Percentiles rank a stretch among this genome's conserved stretches.
Conservation (phyloP, 2,797 vertebrate species). For the Smutsia temminckii region DNA sequence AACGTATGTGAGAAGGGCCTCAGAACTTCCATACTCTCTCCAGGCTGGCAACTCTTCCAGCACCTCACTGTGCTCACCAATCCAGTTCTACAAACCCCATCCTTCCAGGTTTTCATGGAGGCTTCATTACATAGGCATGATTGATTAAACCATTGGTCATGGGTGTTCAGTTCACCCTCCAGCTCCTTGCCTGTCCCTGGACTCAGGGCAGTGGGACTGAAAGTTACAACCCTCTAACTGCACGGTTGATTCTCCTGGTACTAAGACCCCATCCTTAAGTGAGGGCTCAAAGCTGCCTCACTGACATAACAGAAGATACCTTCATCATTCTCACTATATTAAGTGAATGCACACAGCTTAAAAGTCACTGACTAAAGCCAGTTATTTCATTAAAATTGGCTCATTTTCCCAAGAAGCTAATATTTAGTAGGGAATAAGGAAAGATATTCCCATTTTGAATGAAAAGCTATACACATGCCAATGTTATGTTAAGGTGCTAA, state of each 20-base stretch:
- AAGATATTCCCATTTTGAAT: constrained; percentile 23
- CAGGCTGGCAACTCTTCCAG: not conserved
- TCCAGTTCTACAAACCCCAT: not conserved
- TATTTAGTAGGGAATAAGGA: not conserved
- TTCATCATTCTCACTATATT: not conserved
- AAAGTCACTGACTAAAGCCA: constrained; percentile 17
- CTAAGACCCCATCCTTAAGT: not conserved
- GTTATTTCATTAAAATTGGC: not conserved
- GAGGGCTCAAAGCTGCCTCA: not conserved
- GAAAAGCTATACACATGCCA: not conserved
- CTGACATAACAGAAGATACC: not conserved
- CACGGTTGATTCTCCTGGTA: not conserved
- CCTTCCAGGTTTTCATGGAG: not conserved
- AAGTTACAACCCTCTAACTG: not conserved
- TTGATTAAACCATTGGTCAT: not conserved
- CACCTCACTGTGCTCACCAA: not conserved
- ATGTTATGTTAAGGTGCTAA: not conserved
- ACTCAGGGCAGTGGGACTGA: not conserved
- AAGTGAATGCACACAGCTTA: not conserved
- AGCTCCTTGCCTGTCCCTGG: not conserved
- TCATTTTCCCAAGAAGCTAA: constrained; percentile 23
- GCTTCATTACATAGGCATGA: not conserved
- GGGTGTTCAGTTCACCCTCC: not conserved
- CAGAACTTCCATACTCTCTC: not conserved
- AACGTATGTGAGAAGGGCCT: not conserved